Evolutionary conservation across 2,113 vertebrate genomes (phyloP), one percentile per base, ranked within the genome.

Genomic region (Gymnarchus niloticus): DNA sequence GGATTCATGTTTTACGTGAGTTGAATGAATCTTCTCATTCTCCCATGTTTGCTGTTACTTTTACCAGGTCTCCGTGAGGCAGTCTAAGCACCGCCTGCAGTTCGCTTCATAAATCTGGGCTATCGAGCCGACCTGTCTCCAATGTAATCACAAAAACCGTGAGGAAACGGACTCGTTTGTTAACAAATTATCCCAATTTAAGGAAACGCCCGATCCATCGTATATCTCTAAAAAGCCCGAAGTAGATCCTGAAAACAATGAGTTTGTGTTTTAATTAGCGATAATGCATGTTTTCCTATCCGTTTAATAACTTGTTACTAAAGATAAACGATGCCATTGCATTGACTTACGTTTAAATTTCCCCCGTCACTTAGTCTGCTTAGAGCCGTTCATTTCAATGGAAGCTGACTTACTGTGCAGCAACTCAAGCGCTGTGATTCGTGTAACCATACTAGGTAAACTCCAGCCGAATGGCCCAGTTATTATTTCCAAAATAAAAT

Each of bases 211-310:
- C 65, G 14, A 73, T 73, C 65, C 41, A 33, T 14, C 33, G 65
- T 73, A 73, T 41, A 73, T 73, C 65, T 37, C 19, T 4, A n/a
- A n/a, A 57, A 2, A 2, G 41, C 33, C 19, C 28, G 14, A 17
- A 73, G 65, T 73, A 41, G 33, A 37, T 41, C 33, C 65, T 37
- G 65, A 73, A 73, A 73, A 5, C 65, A 73, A 73, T 41, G 65
- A 41, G 28, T 33, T 73, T 73, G 65, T 17, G 65, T 73, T 73
- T 54, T 73, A 73, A 41, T 73, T 73, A 73, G 65, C 65, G 65
- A 73, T 73, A 73, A 73, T 73, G 41, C 65, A 14, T 73, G 65
- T 73, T 73, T 73, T 73, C 65, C 65, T 73, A 73, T 73, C 65
- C 28, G 33, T 37, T 73, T 37, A 73, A 73, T 41, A 73, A 73